phyloP scores from a whole-genome alignment of 2,797 vertebrate genomes.

The Galaxias olidus region DNA sequence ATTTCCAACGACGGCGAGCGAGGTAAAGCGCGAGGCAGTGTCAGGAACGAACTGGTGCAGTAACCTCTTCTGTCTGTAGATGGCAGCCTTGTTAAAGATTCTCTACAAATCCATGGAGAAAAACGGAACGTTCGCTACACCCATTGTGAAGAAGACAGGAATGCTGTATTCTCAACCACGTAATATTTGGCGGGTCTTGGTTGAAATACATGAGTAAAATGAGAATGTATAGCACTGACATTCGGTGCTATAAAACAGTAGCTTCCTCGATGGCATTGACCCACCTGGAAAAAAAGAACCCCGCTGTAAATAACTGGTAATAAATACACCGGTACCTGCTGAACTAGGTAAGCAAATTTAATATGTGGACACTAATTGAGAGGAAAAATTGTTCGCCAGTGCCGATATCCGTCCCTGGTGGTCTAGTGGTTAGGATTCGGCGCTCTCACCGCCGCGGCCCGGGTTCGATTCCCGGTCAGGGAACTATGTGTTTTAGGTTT shows the following conservation, averaged over 20 bases:
- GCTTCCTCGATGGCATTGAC: constrained; percentile 94
- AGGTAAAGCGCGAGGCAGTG: no score
- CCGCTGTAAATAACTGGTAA: no score
- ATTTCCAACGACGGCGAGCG: no score
- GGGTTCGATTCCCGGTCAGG: constrained; percentile 77
- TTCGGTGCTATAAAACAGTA: constrained; percentile 90
- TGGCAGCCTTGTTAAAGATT: constrained; percentile 23
- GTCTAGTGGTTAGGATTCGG: constrained; percentile 82
- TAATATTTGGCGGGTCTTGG: constrained; percentile 45
- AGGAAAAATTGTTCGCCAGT: no score
- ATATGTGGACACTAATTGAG: no score
- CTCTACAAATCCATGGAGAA: constrained; percentile 14
- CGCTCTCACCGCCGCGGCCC: constrained; percentile 71
- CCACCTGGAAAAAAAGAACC: constrained; percentile 81
- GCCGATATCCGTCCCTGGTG: constrained; percentile 61
- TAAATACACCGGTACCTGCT: no score
- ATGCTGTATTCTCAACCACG: no score
- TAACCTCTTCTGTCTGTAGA: constrained; percentile 8
- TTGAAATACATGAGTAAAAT: constrained; percentile 38
- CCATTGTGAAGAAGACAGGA: no score
- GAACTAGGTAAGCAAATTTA: no score
- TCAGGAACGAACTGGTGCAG: no score
- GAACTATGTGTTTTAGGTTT: constrained; percentile 41
- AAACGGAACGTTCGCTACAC: no score
- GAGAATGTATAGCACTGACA: constrained; percentile 30